phyloP scores from a whole-genome alignment of 2,113 vertebrate species.

The Gnathonemus longibarbis region DNA sequence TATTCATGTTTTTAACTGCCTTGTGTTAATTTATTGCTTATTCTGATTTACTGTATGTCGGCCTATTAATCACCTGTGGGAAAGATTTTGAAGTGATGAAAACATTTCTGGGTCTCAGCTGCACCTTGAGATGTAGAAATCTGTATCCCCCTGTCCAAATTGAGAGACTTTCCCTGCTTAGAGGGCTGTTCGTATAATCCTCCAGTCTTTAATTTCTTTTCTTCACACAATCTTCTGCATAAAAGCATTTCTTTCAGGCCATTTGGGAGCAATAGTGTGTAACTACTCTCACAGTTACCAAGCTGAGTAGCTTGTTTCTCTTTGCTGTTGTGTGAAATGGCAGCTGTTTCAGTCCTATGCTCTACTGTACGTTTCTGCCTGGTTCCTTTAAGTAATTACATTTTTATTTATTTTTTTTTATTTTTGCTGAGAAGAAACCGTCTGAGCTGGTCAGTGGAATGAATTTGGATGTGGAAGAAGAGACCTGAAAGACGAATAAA shows the following conservation, averaged over 20 bases:
- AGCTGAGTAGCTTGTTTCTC: constrained; percentile 6
- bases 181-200: not conserved
- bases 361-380: constrained; percentile 19
- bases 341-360: constrained; percentile 37
- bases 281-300: constrained; percentile 19
- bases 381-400: constrained; percentile 6
- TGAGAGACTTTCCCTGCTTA: no score
- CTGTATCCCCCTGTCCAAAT: not conserved
- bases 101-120: not conserved
- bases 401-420: not conserved
- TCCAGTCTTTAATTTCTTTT: not conserved
- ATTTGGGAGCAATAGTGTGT: constrained; percentile 20
- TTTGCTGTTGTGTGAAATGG: constrained; percentile 19
- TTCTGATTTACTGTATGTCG: constrained; percentile 55
- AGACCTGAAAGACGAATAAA: not conserved
- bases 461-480: not conserved
- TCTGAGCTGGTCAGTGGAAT: not conserved
- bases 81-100: constrained; percentile 24
- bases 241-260: constrained; percentile 10
- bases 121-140: not conserved
- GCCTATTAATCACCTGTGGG: constrained; percentile 40
- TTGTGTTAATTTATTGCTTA: constrained; percentile 68
- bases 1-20: constrained; percentile 55
- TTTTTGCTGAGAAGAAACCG: constrained; percentile 20
- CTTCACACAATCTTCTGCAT: not conserved